These are phyloP conservation scores for Myotis brandtii DNA, from an alignment of 2,113 vertebrate genomes.

Conservation along the genomic window DNA sequence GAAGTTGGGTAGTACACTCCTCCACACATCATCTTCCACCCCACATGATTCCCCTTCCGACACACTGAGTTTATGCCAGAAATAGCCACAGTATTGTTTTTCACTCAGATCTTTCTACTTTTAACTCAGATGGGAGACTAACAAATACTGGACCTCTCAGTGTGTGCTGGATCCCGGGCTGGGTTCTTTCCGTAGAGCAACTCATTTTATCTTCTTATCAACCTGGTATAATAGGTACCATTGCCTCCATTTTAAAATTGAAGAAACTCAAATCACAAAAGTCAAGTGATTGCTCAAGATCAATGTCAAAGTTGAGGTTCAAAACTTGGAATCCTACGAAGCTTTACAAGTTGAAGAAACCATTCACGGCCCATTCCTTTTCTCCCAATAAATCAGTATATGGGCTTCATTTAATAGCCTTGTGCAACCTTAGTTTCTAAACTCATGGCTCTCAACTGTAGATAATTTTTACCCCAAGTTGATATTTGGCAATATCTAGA, in stretches of 20 bases:
- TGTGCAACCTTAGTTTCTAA: conserved; percentile 4
- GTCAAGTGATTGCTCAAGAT: background rate
- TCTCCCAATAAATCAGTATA: background rate
- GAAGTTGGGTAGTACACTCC: background rate
- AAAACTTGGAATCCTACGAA: conserved; percentile 34
- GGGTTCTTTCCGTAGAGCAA: background rate
- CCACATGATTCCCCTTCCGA: background rate
- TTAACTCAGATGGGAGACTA: background rate
- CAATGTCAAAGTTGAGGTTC: conserved; percentile 3
- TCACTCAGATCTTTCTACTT: conserved; percentile 16
- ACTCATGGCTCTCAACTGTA: background rate
- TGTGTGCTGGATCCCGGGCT: background rate
- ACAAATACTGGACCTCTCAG: background rate
- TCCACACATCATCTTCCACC: background rate
- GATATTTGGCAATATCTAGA: conserved; percentile 18
- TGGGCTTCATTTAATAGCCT: background rate
- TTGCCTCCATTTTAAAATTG: background rate
- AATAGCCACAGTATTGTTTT: conserved; percentile 11
- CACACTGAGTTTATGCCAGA: background rate
- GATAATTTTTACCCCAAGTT: background rate
- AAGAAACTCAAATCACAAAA: background rate
- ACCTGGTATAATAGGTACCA: background rate
- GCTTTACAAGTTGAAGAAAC: background rate
- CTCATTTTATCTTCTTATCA: background rate
- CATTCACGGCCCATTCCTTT: background rate